Evolutionary conservation across 2,113 vertebrate genomes (phyloP).

Genomic region (Prunella himalayana): DNA sequence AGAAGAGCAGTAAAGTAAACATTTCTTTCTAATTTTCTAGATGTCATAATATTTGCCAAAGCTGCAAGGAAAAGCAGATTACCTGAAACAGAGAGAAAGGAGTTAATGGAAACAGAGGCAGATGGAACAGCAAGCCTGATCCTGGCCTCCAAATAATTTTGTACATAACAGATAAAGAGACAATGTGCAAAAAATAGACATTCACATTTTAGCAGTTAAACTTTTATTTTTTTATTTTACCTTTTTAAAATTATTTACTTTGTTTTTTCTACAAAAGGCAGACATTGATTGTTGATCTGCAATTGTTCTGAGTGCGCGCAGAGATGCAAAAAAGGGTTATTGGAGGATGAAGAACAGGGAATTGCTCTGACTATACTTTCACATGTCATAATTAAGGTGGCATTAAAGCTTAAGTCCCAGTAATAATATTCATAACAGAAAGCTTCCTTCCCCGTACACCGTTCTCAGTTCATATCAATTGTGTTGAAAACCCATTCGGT

Average conservation of each 20-base stretch:
- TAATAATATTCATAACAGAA: slow-evolving; percentile 27
- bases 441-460: background rate
- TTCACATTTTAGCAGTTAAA: slow-evolving; percentile 84
- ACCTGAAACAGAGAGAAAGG: slow-evolving; percentile 71
- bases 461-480: slow-evolving; percentile 92
- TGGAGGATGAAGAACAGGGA: slow-evolving; percentile 46
- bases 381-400: slow-evolving; percentile 34
- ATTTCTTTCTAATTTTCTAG: slow-evolving; percentile 62
- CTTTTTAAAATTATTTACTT: slow-evolving; percentile 77
- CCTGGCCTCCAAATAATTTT: slow-evolving; percentile 63
- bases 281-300: slow-evolving; percentile 76
- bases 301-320: slow-evolving; percentile 56
- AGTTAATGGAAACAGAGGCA: slow-evolving; percentile 62
- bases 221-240: slow-evolving; percentile 80
- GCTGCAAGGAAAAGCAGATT: slow-evolving; percentile 70
- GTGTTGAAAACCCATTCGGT: slow-evolving; percentile 98
- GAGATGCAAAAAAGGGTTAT: slow-evolving; percentile 40
- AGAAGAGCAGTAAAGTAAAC: slow-evolving; percentile 60
- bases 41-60: slow-evolving; percentile 64
- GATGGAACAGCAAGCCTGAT: slow-evolving; percentile 14
- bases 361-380: slow-evolving; percentile 44
- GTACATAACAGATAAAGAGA: slow-evolving; percentile 76
- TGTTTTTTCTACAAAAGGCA: slow-evolving; percentile 80
- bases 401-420: slow-evolving; percentile 44
- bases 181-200: slow-evolving; percentile 85